Evolutionary conservation across 2,797 vertebrate genomes (phyloP).

Genomic region (Lacerta bilineata): DNA sequence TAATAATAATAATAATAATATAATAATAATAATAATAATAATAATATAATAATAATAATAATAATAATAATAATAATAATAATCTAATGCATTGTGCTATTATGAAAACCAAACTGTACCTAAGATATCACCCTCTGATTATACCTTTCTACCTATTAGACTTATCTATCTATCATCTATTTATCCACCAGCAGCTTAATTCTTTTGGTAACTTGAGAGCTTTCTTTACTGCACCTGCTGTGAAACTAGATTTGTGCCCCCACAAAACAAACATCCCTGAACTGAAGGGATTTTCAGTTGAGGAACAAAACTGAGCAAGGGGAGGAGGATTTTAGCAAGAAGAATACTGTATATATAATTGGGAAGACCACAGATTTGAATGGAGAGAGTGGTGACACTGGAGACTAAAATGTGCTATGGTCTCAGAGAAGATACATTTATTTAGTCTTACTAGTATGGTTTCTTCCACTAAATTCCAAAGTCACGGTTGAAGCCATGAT

Average conservation of each 20-base stretch:
- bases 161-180: not conserved
- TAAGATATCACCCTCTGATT: no score
- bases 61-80: not conserved
- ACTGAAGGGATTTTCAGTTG: not conserved
- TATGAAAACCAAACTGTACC: not conserved
- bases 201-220: not conserved
- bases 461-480: not conserved
- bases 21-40: not conserved
- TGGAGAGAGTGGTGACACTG: not conserved
- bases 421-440: not conserved
- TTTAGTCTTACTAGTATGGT: not conserved
- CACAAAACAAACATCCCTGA: not conserved
- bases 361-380: not conserved
- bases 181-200: not conserved
- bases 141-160: no score
- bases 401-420: not conserved
- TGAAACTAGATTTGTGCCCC: not conserved
- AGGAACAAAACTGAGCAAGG: not conserved
- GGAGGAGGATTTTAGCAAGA: not conserved
- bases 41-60: slow-evolving; percentile 5
- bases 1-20: no score
- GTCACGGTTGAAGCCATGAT: not conserved
- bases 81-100: slow-evolving; percentile 27
- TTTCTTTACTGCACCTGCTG: not conserved
- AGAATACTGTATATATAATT: not conserved